Evolutionary conservation across 2,888 invertebrate genomes (phyloP).

Genomic region (Saturnia japonica): DNA sequence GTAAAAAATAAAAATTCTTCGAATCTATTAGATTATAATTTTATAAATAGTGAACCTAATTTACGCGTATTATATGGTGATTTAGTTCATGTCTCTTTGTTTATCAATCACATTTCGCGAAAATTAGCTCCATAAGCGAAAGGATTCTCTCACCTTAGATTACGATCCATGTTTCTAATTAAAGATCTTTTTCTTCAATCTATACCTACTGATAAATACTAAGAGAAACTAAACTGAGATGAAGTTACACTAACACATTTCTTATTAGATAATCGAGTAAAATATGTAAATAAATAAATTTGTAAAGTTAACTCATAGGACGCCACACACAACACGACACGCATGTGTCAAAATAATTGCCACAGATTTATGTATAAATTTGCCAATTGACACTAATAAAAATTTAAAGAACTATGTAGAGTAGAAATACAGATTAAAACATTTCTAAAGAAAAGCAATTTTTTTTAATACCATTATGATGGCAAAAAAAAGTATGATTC

Average conservation of each 20-base stretch:
- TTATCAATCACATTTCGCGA: conserved; percentile 31
- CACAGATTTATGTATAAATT: not conserved
- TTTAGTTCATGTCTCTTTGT: conserved; percentile 21
- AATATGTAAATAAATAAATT: conserved; percentile 58
- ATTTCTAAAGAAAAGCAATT: too few relatives aligned
- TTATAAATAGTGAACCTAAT: not conserved
- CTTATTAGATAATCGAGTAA: conserved; percentile 55
- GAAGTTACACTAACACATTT: conserved; percentile 54
- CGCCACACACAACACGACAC: conserved; percentile 62
- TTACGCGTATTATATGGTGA: too few relatives aligned
- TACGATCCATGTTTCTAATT: conserved; percentile 68
- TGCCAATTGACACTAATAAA: too few relatives aligned
- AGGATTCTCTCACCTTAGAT: conserved; percentile 71
- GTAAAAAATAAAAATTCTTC: not conserved
- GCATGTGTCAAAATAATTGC: conserved; percentile 42
- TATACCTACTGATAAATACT: conserved; percentile 33
- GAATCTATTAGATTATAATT: not conserved
- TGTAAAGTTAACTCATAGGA: conserved; percentile 67
- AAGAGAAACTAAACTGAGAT: conserved; percentile 45
- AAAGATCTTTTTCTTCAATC: conserved; percentile 23
- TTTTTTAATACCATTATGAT: too few relatives aligned
- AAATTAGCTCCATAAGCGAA: conserved; percentile 20
- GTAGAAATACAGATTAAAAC: too few relatives aligned
- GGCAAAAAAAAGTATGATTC: too few relatives aligned
- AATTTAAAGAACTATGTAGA: too few relatives aligned